Conservation (phyloP, 64 coral and sea anemone genomes). For the Dendronephthya gigantea region DNA sequence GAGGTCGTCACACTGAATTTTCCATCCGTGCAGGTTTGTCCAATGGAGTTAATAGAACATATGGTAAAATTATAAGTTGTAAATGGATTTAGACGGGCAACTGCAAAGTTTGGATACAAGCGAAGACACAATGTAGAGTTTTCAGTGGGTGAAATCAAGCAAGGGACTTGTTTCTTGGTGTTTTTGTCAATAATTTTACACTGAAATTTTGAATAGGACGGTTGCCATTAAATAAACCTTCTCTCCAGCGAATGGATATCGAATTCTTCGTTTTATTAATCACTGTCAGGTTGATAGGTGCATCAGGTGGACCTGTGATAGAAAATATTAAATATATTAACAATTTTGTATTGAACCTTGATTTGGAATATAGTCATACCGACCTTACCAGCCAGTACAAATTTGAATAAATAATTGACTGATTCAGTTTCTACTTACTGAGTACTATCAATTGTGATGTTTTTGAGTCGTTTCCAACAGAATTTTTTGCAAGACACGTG, state of each 20-base stretch:
- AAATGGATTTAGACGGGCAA: not conserved
- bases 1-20: not conserved
- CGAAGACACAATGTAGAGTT: not conserved
- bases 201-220: not conserved
- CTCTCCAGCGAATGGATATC: not conserved
- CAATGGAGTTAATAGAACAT: not conserved
- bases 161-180: not conserved
- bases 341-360: not conserved
- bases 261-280: not conserved
- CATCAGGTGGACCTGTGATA: not conserved
- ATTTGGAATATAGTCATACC: not conserved
- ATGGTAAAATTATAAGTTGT: not conserved
- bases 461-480: not conserved
- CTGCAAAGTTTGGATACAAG: not conserved
- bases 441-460: not conserved
- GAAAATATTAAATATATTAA: not conserved
- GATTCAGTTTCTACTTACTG: not conserved
- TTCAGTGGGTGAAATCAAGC: not conserved
- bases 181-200: not conserved
- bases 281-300: not conserved
- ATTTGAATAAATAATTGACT: not conserved
- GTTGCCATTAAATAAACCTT: not conserved
- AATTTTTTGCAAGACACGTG: slow-evolving; percentile 6
- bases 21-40: not conserved
- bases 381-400: too few species aligned